Evolutionary conservation across 1,140 invertebrate species (phyloP).

Genomic region (Calephelis virginiensis): DNA sequence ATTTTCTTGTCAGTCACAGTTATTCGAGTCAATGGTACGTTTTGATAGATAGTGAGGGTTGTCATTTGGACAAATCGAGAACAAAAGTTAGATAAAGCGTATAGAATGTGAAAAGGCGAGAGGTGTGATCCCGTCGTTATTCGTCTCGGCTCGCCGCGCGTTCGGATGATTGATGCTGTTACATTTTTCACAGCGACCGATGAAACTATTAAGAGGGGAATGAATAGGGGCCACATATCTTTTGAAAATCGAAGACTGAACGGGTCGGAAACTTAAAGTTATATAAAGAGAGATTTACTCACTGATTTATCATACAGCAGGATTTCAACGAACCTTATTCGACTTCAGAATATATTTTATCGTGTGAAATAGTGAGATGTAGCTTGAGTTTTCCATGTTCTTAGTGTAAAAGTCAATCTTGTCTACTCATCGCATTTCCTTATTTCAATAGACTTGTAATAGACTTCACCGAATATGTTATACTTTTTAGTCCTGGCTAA

Average conservation of each 20-base stretch:
- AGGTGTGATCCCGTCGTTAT: conserved; percentile 48
- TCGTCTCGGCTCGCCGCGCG: conserved; percentile 41
- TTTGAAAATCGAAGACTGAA: conserved; percentile 14
- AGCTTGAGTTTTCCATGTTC: too few relatives aligned
- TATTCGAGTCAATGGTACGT: conserved; percentile 33
- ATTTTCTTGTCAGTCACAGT: conserved; percentile 35
- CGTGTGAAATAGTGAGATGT: too few relatives aligned
- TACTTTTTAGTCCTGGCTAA: too few relatives aligned
- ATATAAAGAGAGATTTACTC: conserved; percentile 8
- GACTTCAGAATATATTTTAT: too few relatives aligned
- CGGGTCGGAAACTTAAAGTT: not conserved
- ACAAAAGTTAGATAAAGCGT: conserved; percentile 54
- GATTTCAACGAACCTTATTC: not conserved
- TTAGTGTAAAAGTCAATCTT: too few relatives aligned
- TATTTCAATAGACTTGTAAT: too few relatives aligned
- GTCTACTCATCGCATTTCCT: too few relatives aligned
- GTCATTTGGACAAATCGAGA: conserved; percentile 55
- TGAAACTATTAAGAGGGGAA: conserved; percentile 42
- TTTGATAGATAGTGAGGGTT: conserved; percentile 38
- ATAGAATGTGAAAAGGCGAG: conserved; percentile 50
- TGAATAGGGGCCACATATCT: conserved; percentile 13
- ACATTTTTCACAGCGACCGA: conserved; percentile 60
- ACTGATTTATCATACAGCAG: not conserved
- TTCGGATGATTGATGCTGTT: conserved; percentile 52
- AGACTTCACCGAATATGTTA: too few relatives aligned